These are phyloP conservation scores for Mixornis gularis DNA, from an alignment of 2,113 vertebrate genomes.

Conservation along the genomic window DNA sequence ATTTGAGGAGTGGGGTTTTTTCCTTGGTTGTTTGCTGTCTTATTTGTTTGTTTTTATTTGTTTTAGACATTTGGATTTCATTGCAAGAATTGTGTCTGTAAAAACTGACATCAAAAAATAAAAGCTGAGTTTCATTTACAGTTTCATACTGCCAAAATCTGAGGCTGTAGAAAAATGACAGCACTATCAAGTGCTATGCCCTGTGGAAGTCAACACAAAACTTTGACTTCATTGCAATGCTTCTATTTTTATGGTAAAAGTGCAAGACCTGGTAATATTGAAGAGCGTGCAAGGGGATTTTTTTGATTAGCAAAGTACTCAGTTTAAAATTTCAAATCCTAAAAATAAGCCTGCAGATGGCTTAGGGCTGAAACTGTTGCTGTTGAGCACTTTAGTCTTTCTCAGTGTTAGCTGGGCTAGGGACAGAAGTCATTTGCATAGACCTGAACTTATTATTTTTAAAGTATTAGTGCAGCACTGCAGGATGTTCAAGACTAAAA, in stretches of 20 bases:
- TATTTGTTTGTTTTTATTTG: not conserved
- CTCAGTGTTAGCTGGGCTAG: not conserved
- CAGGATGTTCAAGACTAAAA: not conserved
- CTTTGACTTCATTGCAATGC: not conserved
- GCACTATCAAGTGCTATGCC: not conserved
- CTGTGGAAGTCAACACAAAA: not conserved
- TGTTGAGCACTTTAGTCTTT: not conserved
- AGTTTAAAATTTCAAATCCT: not conserved
- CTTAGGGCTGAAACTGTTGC: not conserved
- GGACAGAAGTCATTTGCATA: not conserved
- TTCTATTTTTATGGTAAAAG: not conserved
- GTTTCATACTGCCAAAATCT: not conserved
- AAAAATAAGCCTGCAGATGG: not conserved
- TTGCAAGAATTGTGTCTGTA: not conserved
- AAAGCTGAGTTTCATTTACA: not conserved
- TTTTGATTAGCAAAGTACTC: not conserved
- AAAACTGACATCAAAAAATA: not conserved
- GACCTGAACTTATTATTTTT: not conserved
- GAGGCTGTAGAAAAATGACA: not conserved
- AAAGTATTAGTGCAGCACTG: not conserved
- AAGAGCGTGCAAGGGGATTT: not conserved
- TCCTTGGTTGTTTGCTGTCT: not conserved
- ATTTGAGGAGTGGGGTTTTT: not conserved
- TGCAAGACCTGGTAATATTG: not conserved
- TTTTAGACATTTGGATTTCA: not conserved